Base-by-base conservation (phyloP, 2,888 invertebrate species). In the Trichacis sp. region DNA sequence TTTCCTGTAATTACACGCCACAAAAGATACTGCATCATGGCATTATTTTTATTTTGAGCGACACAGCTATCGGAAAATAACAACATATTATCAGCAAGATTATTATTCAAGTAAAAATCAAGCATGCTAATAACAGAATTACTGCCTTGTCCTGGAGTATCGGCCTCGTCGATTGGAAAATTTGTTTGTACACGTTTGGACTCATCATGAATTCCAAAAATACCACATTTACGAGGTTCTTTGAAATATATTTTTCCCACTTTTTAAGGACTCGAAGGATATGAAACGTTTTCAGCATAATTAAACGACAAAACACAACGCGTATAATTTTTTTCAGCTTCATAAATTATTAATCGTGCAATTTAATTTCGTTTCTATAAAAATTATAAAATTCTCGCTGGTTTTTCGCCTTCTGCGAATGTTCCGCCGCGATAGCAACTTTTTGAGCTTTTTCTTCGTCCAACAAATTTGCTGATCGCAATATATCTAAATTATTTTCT, bases 41-140 rank as follows among this genome's bases (percentile, higher is more conserved):
- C 19, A 40, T 51, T 51, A 38, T 51, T 51, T 51, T 50, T 50
- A 19, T 50, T 50, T 24, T 47, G 47, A 1, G n/a, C 47, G 2
- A 29, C 29, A 12, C 47, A 47, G 19, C 20, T 47, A 18, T 47
- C 29, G 1, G 47, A n/a, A 47, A 47, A 47, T 9, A 47, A 47
- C 11, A 47, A 19, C 2, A 47, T 12, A 14, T 20, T 17, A 20
- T 47, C 47, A 24, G 47, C 29, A 12, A 15, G 33, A 14, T 48
- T 6, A 14, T 48, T 48, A 33, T 48, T 24, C n/a, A 48, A 33
- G 15, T 48, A 48, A 18, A 11, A 48, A 48, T 30, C 48, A 33
- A 48, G n/a, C 48, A 48, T 48, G 33, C 48, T 15, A 4, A 48
- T 33, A 14, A 48, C 33, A 12, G 48, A 30, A 15, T 48, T 48